Conservation (phyloP, 2,888 invertebrate genomes). For the Carterocephalus palaemon region DNA sequence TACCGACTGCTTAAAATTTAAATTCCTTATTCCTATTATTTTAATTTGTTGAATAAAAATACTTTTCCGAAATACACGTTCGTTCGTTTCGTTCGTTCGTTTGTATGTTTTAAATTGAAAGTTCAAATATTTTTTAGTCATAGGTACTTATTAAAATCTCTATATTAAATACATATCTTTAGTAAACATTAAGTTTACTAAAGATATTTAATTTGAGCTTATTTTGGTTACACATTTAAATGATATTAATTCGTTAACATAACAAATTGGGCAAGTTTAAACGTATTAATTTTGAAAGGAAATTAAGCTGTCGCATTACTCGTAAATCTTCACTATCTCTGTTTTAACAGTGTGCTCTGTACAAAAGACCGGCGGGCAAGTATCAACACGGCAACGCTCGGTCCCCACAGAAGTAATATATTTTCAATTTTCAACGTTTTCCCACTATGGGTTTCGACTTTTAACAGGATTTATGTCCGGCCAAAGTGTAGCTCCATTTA, state of each 20-base stretch:
- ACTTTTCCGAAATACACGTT: neutral
- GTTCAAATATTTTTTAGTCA: too few species aligned
- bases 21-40: too few species aligned
- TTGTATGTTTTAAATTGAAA: too few species aligned
- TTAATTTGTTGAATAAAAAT: conserved; percentile 29
- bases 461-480: conserved; percentile 57
- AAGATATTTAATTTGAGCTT: conserved; percentile 1
- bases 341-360: conserved; percentile 63
- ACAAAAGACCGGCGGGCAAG: conserved; percentile 50
- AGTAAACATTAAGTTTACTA: too few species aligned
- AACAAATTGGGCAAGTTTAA: conserved; percentile 38
- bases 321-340: conserved; percentile 55
- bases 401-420: conserved; percentile 66
- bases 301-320: conserved; percentile 43
- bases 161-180: too few species aligned
- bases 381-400: conserved; percentile 47
- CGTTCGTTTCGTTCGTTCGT: too few species aligned
- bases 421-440: conserved; percentile 70
- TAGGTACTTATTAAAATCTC: too few species aligned
- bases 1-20: conserved; percentile 9
- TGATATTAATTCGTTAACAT: neutral
- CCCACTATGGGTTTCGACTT: conserved; percentile 54
- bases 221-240: conserved; percentile 8
- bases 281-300: conserved; percentile 32
- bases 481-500: conserved; percentile 21